Conservation (phyloP, 2,113 vertebrate genomes). For the Amia ocellicauda region DNA sequence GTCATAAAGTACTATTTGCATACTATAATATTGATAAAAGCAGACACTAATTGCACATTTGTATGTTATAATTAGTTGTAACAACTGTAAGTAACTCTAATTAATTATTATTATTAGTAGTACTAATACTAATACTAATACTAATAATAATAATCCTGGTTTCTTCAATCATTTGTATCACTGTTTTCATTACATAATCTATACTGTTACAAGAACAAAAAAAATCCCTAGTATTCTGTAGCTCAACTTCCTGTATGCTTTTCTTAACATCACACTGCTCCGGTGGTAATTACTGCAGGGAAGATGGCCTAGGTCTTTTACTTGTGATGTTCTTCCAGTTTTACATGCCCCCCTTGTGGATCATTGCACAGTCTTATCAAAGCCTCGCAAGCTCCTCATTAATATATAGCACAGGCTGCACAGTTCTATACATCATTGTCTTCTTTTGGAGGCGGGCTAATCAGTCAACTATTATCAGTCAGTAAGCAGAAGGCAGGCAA, state of each 20-base stretch:
- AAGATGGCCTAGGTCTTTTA: conserved; percentile 65
- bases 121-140: no score
- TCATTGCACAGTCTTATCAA: conserved; percentile 84
- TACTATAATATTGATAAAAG: no score
- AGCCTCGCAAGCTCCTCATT: conserved; percentile 86
- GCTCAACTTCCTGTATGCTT: background rate
- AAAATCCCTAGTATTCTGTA: background rate
- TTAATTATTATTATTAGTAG: no score
- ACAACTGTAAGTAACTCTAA: no score
- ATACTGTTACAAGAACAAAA: background rate
- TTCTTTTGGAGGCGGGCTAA: conserved; percentile 83
- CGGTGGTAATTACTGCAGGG: conserved; percentile 66
- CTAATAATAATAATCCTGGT: background rate
- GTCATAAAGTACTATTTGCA: no score
- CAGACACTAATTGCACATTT: no score
- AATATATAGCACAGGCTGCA: conserved; percentile 79
- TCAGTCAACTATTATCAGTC: conserved; percentile 90
- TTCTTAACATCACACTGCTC: background rate
- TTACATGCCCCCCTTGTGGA: conserved; percentile 67
- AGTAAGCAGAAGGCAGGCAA: conserved; percentile 88
- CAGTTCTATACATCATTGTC: conserved; percentile 86
- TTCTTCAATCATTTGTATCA: background rate
- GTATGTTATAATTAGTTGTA: no score
- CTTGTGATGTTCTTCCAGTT: conserved; percentile 62
- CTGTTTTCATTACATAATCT: background rate